Evolutionary conservation across 2,797 vertebrate species (phyloP).

Genomic region (Arctocebus calabarensis): DNA sequence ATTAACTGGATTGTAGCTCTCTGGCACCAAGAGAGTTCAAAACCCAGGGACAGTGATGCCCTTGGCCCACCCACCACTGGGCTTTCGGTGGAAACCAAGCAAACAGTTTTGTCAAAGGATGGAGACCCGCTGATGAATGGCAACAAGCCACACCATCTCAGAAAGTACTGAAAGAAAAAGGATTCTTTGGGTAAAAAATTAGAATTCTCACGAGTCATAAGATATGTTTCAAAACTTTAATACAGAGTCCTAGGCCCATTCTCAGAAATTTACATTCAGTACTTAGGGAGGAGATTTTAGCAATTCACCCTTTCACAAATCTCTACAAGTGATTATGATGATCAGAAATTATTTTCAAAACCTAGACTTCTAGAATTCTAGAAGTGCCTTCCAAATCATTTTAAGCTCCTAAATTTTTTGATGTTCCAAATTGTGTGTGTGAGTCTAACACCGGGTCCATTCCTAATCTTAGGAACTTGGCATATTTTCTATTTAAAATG

Average conservation of each 20-base stretch:
- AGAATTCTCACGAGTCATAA: neutral
- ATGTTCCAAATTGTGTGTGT: neutral
- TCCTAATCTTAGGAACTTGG: neutral
- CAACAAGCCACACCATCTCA: neutral
- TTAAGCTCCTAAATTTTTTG: neutral
- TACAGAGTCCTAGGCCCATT: too few relatives aligned
- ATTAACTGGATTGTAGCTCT: neutral
- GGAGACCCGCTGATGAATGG: neutral
- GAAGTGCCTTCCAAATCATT: neutral
- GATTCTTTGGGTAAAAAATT: neutral
- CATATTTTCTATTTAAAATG: neutral
- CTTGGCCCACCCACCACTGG: accelerated
- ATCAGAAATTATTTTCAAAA: neutral
- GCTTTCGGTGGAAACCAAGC: neutral
- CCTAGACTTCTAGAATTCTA: neutral
- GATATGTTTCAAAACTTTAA: neutral
- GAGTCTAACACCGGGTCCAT: neutral
- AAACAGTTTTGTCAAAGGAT: neutral
- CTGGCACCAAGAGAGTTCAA: neutral
- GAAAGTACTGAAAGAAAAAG: neutral
- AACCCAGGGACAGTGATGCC: neutral
- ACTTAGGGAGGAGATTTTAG: neutral
- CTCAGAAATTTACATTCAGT: constrained; percentile 9
- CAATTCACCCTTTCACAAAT: neutral
- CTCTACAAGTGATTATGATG: neutral